Conservation (phyloP, 1,140 invertebrate species). For the Ostrea edulis region DNA sequence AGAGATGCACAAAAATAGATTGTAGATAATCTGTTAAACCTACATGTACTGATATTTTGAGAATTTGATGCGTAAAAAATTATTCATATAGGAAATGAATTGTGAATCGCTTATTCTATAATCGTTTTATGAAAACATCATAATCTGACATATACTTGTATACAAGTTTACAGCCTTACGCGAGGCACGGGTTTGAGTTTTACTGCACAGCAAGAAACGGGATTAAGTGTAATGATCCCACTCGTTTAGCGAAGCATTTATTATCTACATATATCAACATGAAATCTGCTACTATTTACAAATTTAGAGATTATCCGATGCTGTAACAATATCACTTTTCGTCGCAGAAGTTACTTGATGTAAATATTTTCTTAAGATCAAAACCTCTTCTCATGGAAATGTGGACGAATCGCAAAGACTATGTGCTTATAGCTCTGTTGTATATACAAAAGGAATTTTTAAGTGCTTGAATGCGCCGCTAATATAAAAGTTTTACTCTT, state of each 20-base stretch:
- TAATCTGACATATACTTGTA: no score
- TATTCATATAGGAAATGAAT: no score
- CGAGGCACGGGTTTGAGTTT: background rate
- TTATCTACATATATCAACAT: conserved; percentile 22
- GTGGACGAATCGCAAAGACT: background rate
- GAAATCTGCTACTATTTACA: conserved; percentile 27
- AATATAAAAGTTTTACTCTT: conserved; percentile 13
- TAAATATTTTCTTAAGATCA: conserved; percentile 26
- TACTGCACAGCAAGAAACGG: background rate
- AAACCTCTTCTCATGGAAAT: conserved; percentile 1
- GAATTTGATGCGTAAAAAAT: no score
- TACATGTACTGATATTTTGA: no score
- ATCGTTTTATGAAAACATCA: no score
- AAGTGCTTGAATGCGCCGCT: conserved; percentile 21
- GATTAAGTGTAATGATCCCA: background rate
- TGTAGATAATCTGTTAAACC: no score
- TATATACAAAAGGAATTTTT: conserved; percentile 20
- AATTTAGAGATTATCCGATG: background rate
- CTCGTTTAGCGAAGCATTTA: background rate
- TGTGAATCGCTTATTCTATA: no score
- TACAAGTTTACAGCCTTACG: no score
- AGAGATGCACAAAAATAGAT: no score
- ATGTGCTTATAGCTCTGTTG: background rate
- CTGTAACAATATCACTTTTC: conserved; percentile 1
- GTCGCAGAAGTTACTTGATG: background rate